phyloP scores from a whole-genome alignment of 2,888 invertebrate genomes.

The Folsomia candida region DNA sequence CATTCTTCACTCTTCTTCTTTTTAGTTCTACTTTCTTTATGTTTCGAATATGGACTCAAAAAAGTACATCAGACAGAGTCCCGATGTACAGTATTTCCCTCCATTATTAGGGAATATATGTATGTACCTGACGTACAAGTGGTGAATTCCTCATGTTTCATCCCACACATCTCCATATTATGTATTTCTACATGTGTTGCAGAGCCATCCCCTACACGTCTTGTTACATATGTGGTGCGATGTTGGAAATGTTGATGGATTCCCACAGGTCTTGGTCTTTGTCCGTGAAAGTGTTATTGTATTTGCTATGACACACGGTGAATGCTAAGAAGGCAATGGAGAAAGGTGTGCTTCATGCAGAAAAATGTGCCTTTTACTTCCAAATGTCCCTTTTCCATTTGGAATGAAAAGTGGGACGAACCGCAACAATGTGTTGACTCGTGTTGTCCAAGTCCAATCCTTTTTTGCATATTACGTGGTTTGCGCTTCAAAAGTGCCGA shows the following conservation, averaged over 20 bases:
- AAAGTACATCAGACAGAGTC: background rate
- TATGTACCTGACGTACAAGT: background rate
- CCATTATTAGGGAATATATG: background rate
- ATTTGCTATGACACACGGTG: background rate
- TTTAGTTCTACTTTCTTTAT: too few species aligned
- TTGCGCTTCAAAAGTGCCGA: too few species aligned
- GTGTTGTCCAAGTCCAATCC: too few species aligned
- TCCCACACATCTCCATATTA: too few species aligned
- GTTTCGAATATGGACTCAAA: too few species aligned
- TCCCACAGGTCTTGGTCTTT: background rate
- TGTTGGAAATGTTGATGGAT: slow-evolving; percentile 6
- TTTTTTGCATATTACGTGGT: too few species aligned
- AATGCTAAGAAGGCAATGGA: background rate
- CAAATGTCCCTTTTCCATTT: slow-evolving; percentile 8
- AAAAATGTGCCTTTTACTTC: slow-evolving; percentile 5
- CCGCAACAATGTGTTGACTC: too few species aligned
- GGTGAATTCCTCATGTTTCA: too few species aligned
- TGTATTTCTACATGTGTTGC: too few species aligned
- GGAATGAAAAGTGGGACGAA: slow-evolving; percentile 1
- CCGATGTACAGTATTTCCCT: background rate
- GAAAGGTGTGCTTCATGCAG: background rate
- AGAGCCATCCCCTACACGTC: too few species aligned
- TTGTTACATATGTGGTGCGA: too few species aligned
- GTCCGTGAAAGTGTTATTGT: slow-evolving; percentile 2
- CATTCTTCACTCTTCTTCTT: too few species aligned